Evolutionary conservation across 2,113 vertebrate species (phyloP), one percentile per base, ranked within the genome.

Genomic region (Danionella cerebrum): DNA sequence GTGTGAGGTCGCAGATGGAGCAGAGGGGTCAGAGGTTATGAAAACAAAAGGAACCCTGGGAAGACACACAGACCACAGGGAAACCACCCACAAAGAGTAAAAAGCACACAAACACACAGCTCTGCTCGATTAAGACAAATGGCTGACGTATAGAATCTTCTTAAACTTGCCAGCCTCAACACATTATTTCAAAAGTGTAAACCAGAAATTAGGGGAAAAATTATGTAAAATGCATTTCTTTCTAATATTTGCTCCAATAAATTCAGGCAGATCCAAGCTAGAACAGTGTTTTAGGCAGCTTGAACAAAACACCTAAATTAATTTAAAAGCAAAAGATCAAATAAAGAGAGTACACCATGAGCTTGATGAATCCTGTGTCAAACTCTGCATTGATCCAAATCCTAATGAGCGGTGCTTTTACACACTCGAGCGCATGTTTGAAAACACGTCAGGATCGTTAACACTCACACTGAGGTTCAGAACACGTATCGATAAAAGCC

Each of bases 1-100:
- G 54, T n/a, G 38, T 51, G 22, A 54, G 19, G 33, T 63, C 36
- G 62, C 65, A 66, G 41, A 59, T 42, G 21, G 58, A 54, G 31
- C 42, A 19, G 39, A 18, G 48, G 48, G 74, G 70, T 73, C 71
- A 70, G 41, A 44, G 33, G 70, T 70, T 70, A 66, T 14, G 41
- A 72, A 69, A 69, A 70, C 70, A 76, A 69, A 76, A 52, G 48
- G 6, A 50, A 21, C 66, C 55, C 35, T 70, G 67, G 62, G 60
- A 73, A 72, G 67, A 62, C 67, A 66, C 62, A 62, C 55, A 62
- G 29, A 64, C 65, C 57, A 45, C 14, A 13, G 16, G 2, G 45
- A 71, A 71, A 29, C 65, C 70, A 65, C 74, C 59, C 74, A 69
- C 70, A 60, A 19, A 12, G 73, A 67, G 8, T 39, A 2, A 21